A percentile compares a stretch with the other conserved stretches of the same genome.
These are phyloP conservation scores for Thumatha senex DNA, from an alignment of 2,888 invertebrate species.

Conservation along the genomic window DNA sequence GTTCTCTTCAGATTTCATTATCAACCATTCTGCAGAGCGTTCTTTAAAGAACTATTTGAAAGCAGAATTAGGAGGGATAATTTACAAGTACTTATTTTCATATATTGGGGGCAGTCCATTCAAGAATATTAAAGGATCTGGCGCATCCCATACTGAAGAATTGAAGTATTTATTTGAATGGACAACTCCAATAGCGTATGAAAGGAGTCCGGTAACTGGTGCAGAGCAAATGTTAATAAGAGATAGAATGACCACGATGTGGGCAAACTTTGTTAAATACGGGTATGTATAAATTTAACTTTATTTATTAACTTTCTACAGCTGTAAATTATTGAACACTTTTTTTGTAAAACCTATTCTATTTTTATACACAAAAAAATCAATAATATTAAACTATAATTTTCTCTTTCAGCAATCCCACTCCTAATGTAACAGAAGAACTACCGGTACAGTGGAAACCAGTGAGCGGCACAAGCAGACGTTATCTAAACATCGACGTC, in stretches of 20 bases:
- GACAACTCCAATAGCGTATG: slow-evolving; percentile 11
- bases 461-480: slow-evolving; percentile 22
- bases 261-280: slow-evolving; percentile 58
- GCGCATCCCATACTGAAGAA: slow-evolving; percentile 51
- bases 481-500: slow-evolving; percentile 51
- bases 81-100: slow-evolving; percentile 50
- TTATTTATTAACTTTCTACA: no score
- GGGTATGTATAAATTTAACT: slow-evolving; percentile 40
- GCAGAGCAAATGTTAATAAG: slow-evolving; percentile 48
- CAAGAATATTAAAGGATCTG: slow-evolving; percentile 40
- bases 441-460: slow-evolving; percentile 53
- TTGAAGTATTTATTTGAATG: slow-evolving; percentile 46
- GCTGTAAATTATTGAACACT: no score
- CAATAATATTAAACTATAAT: no score
- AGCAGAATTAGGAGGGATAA: slow-evolving; percentile 24
- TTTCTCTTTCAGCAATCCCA: slow-evolving; percentile 53
- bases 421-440: slow-evolving; percentile 39
- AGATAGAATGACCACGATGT: slow-evolving; percentile 48
- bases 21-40: slow-evolving; percentile 45
- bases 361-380: no score
- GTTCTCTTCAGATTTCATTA: slow-evolving; percentile 44
- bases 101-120: slow-evolving; percentile 44
- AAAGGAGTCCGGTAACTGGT: slow-evolving; percentile 1
- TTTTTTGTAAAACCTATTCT: no score
- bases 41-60: slow-evolving; percentile 45